Evolutionary conservation across 2,113 vertebrate species (phyloP), one percentile per base, ranked within the genome.

Genomic region (Eurypyga helias): DNA sequence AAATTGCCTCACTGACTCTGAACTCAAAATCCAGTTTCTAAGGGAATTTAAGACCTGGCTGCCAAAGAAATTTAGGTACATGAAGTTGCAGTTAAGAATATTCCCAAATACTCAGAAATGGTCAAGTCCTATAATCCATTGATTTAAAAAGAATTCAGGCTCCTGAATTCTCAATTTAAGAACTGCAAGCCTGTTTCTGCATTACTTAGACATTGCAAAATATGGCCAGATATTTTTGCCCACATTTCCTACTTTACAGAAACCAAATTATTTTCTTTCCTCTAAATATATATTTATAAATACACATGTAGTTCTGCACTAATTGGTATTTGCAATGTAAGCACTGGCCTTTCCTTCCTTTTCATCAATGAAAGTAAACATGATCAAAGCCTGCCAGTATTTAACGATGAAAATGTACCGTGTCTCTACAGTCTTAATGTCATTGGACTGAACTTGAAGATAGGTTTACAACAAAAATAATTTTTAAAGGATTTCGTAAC

Each of bases 311-410:
- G 89, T 58, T 92, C 83, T 92, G 83, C 57, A 58, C 73, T 94
- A 92, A 93, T 82, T 95, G 92, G 90, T 96, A 90, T 95, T 97
- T 96, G 91, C 93, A 93, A 7, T 91, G 87, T 93, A 97, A 95
- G 95, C 94, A 85, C 16, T 91, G 92, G 73, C 84, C 73, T 97
- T 92, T 93, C 93, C 93, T 96, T 95, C 92, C 92, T 83, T 95
- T 78, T 61, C 6, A 28, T 87, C 97, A 65, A 6, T 49, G 61
- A 84, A 91, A 72, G 94, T 83, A 95, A 95, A 95, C 90, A 95
- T 21, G 91, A 96, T 94, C 96, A 96, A 95, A 96, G 92, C 52
- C 69, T 87, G 58, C 69, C 69, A 65, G 65, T 45, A 51, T 96
- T 95, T 93, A 87, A 83, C 17, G 91, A 48, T 87, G 93, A 96